Evolutionary conservation across 2,113 vertebrate species (phyloP), one percentile per base, ranked within the genome.

Genomic region (Syngnathoides biaculeatus): DNA sequence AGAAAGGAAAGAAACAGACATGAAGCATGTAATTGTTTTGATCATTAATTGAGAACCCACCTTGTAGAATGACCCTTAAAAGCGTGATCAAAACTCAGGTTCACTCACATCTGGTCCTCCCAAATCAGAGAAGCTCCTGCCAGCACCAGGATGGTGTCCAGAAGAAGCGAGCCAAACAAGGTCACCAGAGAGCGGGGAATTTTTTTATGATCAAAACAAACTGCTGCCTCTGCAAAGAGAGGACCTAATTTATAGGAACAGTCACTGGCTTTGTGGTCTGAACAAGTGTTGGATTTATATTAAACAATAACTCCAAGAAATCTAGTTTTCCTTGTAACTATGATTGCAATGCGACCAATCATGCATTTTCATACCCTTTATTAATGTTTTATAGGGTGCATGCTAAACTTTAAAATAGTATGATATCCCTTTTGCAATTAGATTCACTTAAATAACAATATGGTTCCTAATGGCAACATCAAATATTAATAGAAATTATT

Each of bases 121-220:
- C 58, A 66, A 63, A 68, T 47, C 35, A 68, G 35, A 71, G 71
- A 71, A 55, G 27, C 47, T 71, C 56, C 58, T 74, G 66, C 79
- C 70, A 78, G 66, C 59, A 62, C 17, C 53, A 66, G 62, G 58
- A 76, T 70, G 57, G 65, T 67, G 62, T 78, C 65, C 71, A 84
- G 68, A 75, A 59, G 56, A 61, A 77, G 57, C 4, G 57, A 57
- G 73, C 68, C 71, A 77, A 67, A 70, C 74, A 73, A 86, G 84
- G 84, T 84, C 78, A 72, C 60, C 17, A 11, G 71, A 66, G 68
- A 68, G 57, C 47, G 67, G 47, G 67, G 38, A 67, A 71, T 73
- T 64, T 67, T 76, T 73, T 71, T 50, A 39, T 73, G 50, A 67
- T 39, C 58, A 74, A 80, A 84, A 86, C 78, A 74, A 71, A 81